Percentiles rank a stretch among this genome's conserved stretches.
Conservation (phyloP, 2,888 invertebrate genomes). For the Schizaphis graminum region DNA sequence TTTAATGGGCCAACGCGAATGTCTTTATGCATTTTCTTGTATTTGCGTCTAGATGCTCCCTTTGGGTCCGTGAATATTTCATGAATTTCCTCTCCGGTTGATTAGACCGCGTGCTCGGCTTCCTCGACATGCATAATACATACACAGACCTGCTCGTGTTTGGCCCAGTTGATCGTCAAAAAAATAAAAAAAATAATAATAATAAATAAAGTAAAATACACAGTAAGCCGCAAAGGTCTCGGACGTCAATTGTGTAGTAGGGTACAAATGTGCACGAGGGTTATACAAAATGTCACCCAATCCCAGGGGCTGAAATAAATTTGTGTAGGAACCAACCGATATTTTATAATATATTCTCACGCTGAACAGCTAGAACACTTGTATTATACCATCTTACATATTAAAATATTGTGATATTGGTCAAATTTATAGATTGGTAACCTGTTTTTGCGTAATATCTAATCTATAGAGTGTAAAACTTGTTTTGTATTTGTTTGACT, state of each 20-base stretch:
- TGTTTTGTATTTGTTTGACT: constrained; percentile 33
- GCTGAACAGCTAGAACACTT: neutral
- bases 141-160: constrained; percentile 32
- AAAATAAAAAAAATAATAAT: neutral
- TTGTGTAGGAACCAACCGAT: neutral
- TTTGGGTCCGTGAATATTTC: constrained; percentile 56
- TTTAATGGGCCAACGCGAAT: constrained; percentile 16
- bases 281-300: constrained; percentile 26
- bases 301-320: constrained; percentile 14
- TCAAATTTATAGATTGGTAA: neutral
- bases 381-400: neutral
- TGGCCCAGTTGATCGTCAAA: constrained; percentile 42
- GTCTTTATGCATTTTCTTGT: constrained; percentile 35
- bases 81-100: constrained; percentile 61
- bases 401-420: neutral
- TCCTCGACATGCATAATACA: constrained; percentile 58
- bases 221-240: constrained; percentile 52
- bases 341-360: neutral
- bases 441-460: constrained; percentile 48
- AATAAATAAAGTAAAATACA: constrained; percentile 5
- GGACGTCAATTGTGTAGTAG: constrained; percentile 23
- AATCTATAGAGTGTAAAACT: constrained; percentile 1
- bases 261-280: neutral
- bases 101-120: constrained; percentile 45
- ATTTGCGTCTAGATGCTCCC: constrained; percentile 36